A percentile compares a stretch with the other conserved stretches of the same genome.
Evolutionary conservation across 92 coral and sea anemone genomes (phyloP).

Genomic region (Porites evermanni): DNA sequence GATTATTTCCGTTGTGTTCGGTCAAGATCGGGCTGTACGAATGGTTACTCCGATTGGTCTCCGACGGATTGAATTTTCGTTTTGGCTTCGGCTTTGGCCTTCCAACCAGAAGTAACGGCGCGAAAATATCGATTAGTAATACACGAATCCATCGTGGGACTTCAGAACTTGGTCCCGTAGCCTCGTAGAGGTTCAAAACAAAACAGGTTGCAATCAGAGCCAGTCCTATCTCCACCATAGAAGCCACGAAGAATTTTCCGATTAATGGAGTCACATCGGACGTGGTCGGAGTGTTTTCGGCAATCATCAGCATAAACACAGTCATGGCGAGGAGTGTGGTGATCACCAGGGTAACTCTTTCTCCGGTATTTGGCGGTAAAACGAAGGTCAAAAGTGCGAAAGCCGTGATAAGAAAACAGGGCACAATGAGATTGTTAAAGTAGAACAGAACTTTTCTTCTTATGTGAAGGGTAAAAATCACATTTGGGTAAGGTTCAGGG

Average conservation of each 20-base stretch:
- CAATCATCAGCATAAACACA: constrained; percentile 98
- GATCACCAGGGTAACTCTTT: constrained; percentile 97
- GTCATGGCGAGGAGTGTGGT: constrained; percentile 97
- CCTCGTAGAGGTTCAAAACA: constrained; percentile 90
- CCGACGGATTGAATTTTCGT: constrained; percentile 49
- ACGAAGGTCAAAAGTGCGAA: constrained; percentile 96
- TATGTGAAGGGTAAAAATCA: constrained; percentile 90
- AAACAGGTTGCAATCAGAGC: constrained; percentile 95
- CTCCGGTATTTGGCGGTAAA: constrained; percentile 97
- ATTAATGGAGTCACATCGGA: constrained; percentile 98
- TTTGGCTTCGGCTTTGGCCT: constrained; percentile 72
- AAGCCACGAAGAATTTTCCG: constrained; percentile 97
- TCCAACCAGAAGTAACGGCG: constrained; percentile 84
- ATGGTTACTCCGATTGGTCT: constrained; percentile 46
- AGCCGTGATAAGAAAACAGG: constrained; percentile 95
- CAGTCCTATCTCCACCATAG: constrained; percentile 96
- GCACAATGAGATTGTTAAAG: constrained; percentile 94
- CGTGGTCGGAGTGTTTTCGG: constrained; percentile 98
- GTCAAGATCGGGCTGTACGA: constrained; percentile 67
- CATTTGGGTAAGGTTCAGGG: constrained; percentile 93
- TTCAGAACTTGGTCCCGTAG: constrained; percentile 81
- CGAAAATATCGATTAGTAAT: constrained; percentile 78
- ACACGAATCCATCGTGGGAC: constrained; percentile 89
- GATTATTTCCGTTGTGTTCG: constrained; percentile 69
- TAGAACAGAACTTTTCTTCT: constrained; percentile 95